Base-by-base conservation (phyloP, 2,113 vertebrate species). In the Aldabrachelys gigantea region DNA sequence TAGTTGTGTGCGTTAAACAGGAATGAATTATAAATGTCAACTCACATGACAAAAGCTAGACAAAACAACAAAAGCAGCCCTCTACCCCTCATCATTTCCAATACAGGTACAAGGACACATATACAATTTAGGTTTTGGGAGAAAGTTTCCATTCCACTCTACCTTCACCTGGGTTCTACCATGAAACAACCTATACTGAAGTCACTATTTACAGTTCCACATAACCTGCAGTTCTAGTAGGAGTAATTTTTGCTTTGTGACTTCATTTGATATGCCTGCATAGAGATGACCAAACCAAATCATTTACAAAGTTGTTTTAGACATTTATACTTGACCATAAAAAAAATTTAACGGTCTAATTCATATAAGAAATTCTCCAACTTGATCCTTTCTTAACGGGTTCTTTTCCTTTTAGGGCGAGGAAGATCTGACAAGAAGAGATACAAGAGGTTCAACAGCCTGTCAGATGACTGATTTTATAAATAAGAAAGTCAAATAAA, bases 391-490 rank as follows among this genome's bases (percentile, higher is more conserved):
- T 44, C 89, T 98, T 96, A 98, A 84, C 9, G 3, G 79, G 29
- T 83, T 97, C 97, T 97, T 96, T 95, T 98, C 91, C 80, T 98
- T 95, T 97, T 98, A 65, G 91, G 82, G n/a, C 85, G 62, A 57
- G 93, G 69, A 1, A 88, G 89, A 86, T 97, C 98, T 98, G 94
- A 97, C 95, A 69, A 98, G 17, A 97, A 65, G 62, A 98, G 90
- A 97, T 56, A 96, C 16, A 91, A 38, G 97, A 81, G 90, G 57
- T 93, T 82, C 89, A 90, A 84, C 16, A 93, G 78, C 49, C 91
- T 93, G 90, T 89, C 92, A 62, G 89, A 41, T 21, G n/a, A 82
- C n/a, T 31, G 93, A 89, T 53, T 65, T n/a, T 80, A 10, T 6
- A 8, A 72, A 72, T 38, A 87, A 78, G 21, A 53, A 82, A 38